Percentiles rank a stretch among this genome's conserved stretches.
Conservation (phyloP, 2,888 invertebrate genomes). For the Drosophila ezoana region DNA sequence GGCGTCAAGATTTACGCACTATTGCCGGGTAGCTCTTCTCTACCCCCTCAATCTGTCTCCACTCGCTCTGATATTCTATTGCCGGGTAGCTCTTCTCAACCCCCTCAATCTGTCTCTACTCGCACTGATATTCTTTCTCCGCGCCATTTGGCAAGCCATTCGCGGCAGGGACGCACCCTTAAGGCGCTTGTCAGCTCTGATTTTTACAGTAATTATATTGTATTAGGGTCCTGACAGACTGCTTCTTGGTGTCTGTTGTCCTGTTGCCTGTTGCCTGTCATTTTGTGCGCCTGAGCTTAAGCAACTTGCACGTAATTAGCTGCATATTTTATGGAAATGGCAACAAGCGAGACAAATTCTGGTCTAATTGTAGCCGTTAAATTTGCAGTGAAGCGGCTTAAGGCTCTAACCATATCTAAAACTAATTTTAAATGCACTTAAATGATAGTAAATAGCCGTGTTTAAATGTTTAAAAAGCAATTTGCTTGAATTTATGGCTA, state of each 20-base stretch:
- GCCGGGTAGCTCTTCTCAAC: slow-evolving; percentile 15
- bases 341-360: slow-evolving; percentile 2
- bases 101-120: no score
- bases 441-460: slow-evolving; percentile 8
- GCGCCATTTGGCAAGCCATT: slow-evolving; percentile 25
- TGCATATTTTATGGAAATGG: slow-evolving; percentile 73
- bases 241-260: slow-evolving; percentile 20
- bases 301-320: slow-evolving; percentile 73
- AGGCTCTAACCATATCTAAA: not conserved
- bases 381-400: slow-evolving; percentile 3
- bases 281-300: slow-evolving; percentile 43
- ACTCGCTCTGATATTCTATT: slow-evolving; percentile 32
- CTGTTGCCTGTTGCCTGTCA: slow-evolving; percentile 35
- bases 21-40: slow-evolving; percentile 40
- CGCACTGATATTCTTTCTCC: not conserved
- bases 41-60: no score
- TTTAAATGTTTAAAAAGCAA: not conserved
- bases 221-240: slow-evolving; percentile 61
- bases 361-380: not conserved
- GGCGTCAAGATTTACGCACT: slow-evolving; percentile 77
- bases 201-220: slow-evolving; percentile 78
- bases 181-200: slow-evolving; percentile 65
- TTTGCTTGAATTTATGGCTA: not conserved
- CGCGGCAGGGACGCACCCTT: slow-evolving; percentile 41
- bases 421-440: not conserved